Conservation (phyloP, 2,113 vertebrate species). For the Vulpes ferrilata region DNA sequence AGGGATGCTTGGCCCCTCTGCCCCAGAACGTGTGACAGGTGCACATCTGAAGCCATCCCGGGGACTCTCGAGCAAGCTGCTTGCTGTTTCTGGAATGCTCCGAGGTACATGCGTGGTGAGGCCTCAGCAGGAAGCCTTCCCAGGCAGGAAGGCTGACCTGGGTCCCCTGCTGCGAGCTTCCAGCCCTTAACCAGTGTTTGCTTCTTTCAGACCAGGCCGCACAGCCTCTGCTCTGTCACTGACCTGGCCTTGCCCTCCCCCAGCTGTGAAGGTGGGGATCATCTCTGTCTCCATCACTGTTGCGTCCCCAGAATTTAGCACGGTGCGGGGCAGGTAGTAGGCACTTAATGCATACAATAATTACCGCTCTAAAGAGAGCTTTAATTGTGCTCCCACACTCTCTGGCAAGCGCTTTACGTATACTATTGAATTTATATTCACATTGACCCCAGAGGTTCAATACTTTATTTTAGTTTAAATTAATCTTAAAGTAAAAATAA, state of each 20-base stretch:
- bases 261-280: fast-evolving
- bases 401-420: background rate
- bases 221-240: fast-evolving
- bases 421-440: background rate
- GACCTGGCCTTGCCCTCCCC: fast-evolving
- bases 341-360: background rate
- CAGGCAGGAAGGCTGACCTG: fast-evolving
- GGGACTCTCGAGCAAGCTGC: background rate
- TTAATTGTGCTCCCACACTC: background rate
- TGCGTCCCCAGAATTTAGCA: background rate
- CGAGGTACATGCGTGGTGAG: fast-evolving
- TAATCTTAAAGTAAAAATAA: no score
- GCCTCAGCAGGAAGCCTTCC: background rate
- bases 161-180: fast-evolving
- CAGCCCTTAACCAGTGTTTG: fast-evolving
- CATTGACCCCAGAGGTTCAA: background rate
- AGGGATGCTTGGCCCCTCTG: background rate
- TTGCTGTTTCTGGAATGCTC: no score
- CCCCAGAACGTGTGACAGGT: fast-evolving
- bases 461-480: background rate
- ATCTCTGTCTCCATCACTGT: background rate
- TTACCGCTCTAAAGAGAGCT: background rate
- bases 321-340: background rate
- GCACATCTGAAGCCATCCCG: fast-evolving
- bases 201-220: background rate